Conservation (phyloP, 2,888 invertebrate species). For the Congeria kusceri region DNA sequence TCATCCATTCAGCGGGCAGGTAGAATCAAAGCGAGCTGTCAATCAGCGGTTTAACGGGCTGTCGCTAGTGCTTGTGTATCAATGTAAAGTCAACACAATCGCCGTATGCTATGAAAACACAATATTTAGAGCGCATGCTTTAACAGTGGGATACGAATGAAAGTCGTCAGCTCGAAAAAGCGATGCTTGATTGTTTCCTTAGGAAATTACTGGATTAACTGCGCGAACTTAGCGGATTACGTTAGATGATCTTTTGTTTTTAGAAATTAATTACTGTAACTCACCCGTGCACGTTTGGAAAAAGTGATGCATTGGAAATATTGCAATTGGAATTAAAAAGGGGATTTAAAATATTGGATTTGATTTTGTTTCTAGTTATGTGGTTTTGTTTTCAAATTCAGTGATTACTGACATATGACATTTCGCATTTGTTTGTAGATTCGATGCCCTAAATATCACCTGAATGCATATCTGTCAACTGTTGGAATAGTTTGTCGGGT, state of each 20-base stretch:
- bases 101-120: conserved; percentile 36
- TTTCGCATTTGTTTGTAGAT: too few species aligned
- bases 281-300: neutral
- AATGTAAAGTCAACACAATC: conserved; percentile 43
- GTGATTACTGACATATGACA: too few species aligned
- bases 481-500: too few species aligned
- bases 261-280: too few species aligned
- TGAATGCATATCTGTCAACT: too few species aligned
- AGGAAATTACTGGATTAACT: neutral
- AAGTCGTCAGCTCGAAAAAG: neutral
- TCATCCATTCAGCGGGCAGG: conserved; percentile 59
- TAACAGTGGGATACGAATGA: conserved; percentile 2
- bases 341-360: conserved; percentile 1
- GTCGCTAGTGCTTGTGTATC: neutral
- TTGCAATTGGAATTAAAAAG: too few species aligned
- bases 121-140: conserved; percentile 8
- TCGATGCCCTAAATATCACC: too few species aligned
- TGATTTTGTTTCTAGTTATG: too few species aligned
- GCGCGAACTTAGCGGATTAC: neutral
- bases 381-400: neutral
- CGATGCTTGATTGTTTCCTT: neutral
- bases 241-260: too few species aligned
- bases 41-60: conserved; percentile 34
- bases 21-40: conserved; percentile 48
- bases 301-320: neutral